Conservation (phyloP, 2,113 vertebrate genomes). For the Nothocercus nigrocapillus region DNA sequence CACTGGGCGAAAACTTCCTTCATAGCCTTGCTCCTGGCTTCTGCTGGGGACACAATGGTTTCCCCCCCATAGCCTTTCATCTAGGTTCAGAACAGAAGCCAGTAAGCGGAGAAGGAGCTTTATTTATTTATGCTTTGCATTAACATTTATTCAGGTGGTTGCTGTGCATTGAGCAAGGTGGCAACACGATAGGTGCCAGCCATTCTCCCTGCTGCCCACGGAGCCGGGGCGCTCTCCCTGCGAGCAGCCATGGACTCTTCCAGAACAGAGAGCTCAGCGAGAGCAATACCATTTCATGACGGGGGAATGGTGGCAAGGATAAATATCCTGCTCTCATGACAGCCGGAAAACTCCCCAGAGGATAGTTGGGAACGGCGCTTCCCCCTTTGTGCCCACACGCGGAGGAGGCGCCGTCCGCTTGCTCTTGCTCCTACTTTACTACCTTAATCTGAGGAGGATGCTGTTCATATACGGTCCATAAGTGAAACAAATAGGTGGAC, state of each 20-base stretch:
- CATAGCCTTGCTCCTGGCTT: background rate
- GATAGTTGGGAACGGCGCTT: background rate
- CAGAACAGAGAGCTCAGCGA: background rate
- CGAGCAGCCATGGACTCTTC: constrained; percentile 6
- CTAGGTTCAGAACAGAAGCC: background rate
- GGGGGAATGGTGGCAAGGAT: background rate
- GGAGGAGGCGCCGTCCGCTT: background rate
- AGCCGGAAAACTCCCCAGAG: background rate
- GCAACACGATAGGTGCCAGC: constrained; percentile 60
- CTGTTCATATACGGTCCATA: background rate
- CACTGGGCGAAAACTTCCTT: background rate
- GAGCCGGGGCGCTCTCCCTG: background rate
- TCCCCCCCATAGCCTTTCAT: background rate
- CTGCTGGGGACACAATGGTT: background rate
- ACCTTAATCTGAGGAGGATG: background rate
- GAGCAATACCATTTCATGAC: background rate
- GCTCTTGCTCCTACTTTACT: background rate
- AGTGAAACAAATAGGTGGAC: background rate
- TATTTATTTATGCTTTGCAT: constrained; percentile 73
- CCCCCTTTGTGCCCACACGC: background rate
- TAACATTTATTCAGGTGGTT: constrained; percentile 66
- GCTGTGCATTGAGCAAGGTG: constrained; percentile 6
- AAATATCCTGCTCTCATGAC: background rate
- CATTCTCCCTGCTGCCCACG: background rate
- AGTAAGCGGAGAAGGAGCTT: constrained; percentile 67